phyloP scores from a whole-genome alignment of 2,888 invertebrate genomes.

The Dorcus hopei region DNA sequence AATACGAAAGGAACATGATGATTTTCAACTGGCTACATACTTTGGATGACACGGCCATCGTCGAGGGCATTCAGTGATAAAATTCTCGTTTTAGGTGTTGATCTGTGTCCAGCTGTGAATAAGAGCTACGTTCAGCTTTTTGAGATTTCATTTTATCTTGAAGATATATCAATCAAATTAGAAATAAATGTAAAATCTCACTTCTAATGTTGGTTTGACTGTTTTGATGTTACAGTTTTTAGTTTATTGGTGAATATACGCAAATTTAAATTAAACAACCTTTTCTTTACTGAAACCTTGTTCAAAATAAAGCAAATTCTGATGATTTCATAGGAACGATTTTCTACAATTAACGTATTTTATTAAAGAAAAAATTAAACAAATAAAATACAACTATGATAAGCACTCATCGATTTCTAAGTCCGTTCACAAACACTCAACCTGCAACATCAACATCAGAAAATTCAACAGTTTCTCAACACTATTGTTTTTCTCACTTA shows the following conservation, averaged over 20 bases:
- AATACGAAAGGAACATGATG: constrained; percentile 92
- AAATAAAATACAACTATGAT: background rate
- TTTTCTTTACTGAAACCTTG: background rate
- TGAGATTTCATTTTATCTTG: background rate
- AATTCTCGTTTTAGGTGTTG: background rate
- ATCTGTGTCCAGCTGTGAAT: background rate
- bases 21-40: constrained; percentile 93
- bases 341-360: constrained; percentile 18
- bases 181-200: background rate
- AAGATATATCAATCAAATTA: constrained; percentile 1
- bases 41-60: constrained; percentile 67
- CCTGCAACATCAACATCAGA: background rate
- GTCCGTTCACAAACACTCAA: constrained; percentile 2
- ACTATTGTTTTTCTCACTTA: background rate
- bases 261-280: background rate
- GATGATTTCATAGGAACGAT: background rate
- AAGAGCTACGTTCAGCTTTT: background rate
- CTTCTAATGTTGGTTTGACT: background rate
- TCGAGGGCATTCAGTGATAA: constrained; percentile 48
- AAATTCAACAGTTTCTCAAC: background rate
- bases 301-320: too few relatives aligned
- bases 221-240: background rate
- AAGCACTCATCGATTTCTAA: background rate
- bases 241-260: background rate
- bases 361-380: constrained; percentile 14